Percentiles rank a stretch among this genome's conserved stretches.
These are phyloP conservation scores for Eupithecia inturbata DNA, from an alignment of 2,888 invertebrate species.

Conservation along the genomic window DNA sequence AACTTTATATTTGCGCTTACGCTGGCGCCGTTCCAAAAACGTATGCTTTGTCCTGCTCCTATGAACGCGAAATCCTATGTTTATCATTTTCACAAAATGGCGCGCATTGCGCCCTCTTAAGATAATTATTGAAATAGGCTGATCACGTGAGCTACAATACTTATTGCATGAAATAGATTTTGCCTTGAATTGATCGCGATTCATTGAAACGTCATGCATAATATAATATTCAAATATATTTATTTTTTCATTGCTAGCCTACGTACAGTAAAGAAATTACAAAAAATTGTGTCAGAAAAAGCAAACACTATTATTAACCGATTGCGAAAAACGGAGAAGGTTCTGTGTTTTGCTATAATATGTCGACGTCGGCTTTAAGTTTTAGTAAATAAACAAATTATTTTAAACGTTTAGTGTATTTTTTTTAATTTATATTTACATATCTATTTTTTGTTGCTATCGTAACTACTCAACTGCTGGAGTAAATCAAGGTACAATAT, in stretches of 20 bases:
- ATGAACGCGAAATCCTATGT: too few relatives aligned
- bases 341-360: not conserved
- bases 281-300: not conserved
- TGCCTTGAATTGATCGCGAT: slow-evolving; percentile 55
- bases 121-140: slow-evolving; percentile 6
- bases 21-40: too few relatives aligned
- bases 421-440: too few relatives aligned
- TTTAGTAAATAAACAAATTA: not conserved
- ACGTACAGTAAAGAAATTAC: not conserved
- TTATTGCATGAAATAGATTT: slow-evolving; percentile 48
- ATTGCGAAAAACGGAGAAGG: not conserved
- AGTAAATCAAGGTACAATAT: too few relatives aligned
- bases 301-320: not conserved
- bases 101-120: too few relatives aligned
- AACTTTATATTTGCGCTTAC: too few relatives aligned
- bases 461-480: too few relatives aligned
- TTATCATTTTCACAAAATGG: too few relatives aligned
- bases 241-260: not conserved
- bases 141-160: slow-evolving; percentile 48
- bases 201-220: slow-evolving; percentile 18
- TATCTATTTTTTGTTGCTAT: too few relatives aligned
- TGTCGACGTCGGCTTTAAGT: not conserved
- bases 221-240: slow-evolving; percentile 15
- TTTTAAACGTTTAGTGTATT: too few relatives aligned
- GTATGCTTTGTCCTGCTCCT: too few relatives aligned